Percentiles rank a stretch among this genome's conserved stretches.
Evolutionary conservation across 2,113 vertebrate species (phyloP).

Genomic region (Podocnemis expansa): DNA sequence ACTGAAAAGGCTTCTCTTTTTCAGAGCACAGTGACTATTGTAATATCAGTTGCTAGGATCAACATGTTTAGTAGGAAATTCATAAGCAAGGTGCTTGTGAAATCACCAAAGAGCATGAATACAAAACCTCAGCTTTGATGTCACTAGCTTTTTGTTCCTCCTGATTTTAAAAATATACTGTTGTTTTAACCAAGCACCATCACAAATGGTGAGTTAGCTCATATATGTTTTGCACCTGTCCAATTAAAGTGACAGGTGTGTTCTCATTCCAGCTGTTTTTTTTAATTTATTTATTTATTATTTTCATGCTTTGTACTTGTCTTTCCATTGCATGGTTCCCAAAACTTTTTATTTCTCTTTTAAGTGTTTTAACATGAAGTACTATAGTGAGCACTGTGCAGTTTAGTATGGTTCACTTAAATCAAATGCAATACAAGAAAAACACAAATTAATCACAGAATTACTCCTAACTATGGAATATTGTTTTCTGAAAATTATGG

Average conservation of each 20-base stretch:
- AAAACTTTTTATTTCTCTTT: constrained; percentile 45
- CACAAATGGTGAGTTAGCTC: background rate
- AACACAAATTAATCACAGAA: constrained; percentile 26
- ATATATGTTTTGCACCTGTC: background rate
- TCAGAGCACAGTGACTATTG: background rate
- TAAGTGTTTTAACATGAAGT: constrained; percentile 41
- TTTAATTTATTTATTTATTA: too few relatives aligned
- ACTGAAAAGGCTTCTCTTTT: background rate
- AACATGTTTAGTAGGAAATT: constrained; percentile 2
- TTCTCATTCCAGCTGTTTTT: constrained; percentile 4
- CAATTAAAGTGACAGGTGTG: background rate
- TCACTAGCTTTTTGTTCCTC: background rate
- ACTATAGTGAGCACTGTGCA: constrained; percentile 29
- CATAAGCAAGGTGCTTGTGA: background rate
- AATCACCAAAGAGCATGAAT: background rate
- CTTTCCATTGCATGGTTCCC: background rate
- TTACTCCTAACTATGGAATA: constrained; percentile 12
- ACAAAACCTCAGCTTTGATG: background rate
- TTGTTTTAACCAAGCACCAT: constrained; percentile 1
- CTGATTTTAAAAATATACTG: background rate
- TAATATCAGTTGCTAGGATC: background rate
- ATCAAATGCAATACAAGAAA: constrained; percentile 10
- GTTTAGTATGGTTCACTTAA: constrained; percentile 52
- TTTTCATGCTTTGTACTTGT: constrained; percentile 23
- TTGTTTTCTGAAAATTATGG: constrained; percentile 34